Evolutionary conservation across 2,113 vertebrate genomes (phyloP), one percentile per base, ranked within the genome.

Genomic region (Glaucomys volans): DNA sequence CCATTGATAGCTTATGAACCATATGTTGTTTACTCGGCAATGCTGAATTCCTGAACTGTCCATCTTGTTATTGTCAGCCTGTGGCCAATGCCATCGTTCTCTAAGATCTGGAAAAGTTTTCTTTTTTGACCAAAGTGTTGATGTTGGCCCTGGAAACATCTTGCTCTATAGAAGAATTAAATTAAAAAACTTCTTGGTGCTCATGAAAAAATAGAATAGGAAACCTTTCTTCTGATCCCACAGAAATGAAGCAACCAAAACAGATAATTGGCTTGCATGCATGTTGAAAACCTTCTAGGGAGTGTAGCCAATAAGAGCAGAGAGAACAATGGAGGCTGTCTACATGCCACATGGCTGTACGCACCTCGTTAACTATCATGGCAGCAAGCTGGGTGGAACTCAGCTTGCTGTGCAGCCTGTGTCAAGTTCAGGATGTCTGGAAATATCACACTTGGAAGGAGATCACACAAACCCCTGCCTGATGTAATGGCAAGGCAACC

Each of bases 101-200:
- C 75, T 89, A 6, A 84, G 52, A 54, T 62, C 44, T 84, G 47
- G 44, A 94, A 75, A 66, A 64, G 1, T 42, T 37, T 76, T 77
- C 69, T 87, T 77, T 30, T 91, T 95, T 76, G 69, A 90, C 24
- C 11, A 72, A 69, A 75, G 11, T 37, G 69, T 96, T 69, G 64
- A 50, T 75, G 26, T 71, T 85, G 72, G 32, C 54, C 13, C 79
- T 47, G 50, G 59, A 47, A 74, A 64, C 20, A 30, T 82, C n/a
- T 64, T 14, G 69, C 35, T 77, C 32, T 24, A 67, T 11, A 11
- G 30, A 35, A 54, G 52, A 92, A 90, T 47, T 76, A 67, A 47
- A 84, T 67, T 16, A 42, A 92, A 85, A 62, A 90, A 76, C 24
- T 59, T 28, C n/a, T 90, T 84, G 54, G 47, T 32, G 44, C 28